These are phyloP conservation scores for Anthopleura xanthogrammica DNA, from an alignment of 92 coral and sea anemone genomes.

Conservation along the genomic window DNA sequence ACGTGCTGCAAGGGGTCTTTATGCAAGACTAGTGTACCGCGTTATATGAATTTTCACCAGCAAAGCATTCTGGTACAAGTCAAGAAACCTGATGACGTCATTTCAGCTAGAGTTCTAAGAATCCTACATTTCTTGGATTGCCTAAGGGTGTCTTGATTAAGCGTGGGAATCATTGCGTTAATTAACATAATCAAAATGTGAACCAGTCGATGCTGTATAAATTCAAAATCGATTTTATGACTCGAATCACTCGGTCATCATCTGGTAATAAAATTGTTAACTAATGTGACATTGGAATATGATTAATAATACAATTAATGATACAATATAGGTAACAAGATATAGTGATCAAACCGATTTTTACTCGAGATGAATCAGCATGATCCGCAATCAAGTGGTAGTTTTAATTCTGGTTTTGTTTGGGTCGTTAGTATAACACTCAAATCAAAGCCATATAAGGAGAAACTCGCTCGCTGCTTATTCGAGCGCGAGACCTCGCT, in stretches of 20 bases:
- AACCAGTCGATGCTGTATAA: not conserved
- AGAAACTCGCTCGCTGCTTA: not conserved
- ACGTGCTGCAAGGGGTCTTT: too few relatives aligned
- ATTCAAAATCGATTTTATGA: too few relatives aligned
- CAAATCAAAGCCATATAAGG: slow-evolving; percentile 27
- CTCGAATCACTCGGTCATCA: too few relatives aligned
- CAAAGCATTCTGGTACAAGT: not conserved
- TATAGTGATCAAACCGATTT: not conserved
- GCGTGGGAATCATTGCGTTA: not conserved
- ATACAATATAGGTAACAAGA: not conserved
- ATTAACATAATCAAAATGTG: not conserved
- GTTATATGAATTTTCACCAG: not conserved
- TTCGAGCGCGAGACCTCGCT: not conserved
- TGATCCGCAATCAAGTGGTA: not conserved
- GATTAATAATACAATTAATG: not conserved
- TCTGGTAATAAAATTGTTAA: not conserved
- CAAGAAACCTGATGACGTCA: not conserved
- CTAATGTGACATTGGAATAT: not conserved
- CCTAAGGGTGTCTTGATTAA: not conserved
- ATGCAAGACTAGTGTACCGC: not conserved
- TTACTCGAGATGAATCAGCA: not conserved
- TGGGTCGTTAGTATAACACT: not conserved
- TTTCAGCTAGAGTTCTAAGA: not conserved
- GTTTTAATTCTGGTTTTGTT: not conserved
- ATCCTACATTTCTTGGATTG: not conserved